Base-by-base conservation (phyloP, 2,113 vertebrate species). In the Phalacrocorax brasilianus region DNA sequence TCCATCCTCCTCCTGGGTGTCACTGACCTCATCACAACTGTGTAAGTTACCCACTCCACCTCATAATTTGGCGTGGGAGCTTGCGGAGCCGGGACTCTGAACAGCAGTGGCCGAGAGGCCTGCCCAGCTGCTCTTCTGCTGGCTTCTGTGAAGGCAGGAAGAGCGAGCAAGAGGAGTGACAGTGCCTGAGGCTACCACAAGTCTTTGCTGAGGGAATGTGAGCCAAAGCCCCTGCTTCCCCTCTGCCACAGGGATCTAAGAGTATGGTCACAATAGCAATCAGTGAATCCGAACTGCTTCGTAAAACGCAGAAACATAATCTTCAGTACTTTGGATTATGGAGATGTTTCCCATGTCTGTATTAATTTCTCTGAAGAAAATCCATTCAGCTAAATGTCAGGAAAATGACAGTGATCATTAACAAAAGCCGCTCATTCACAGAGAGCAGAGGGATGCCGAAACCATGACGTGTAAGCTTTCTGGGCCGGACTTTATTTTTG, bases 291-390 rank as follows among this genome's bases (percentile, higher is more conserved):
- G 8, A 58, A 66, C 38, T 14, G 59, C 82, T 84, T 42, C 58
- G 47, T 33, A 58, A 80, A 80, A 62, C n/a, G 50, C 35, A 45
- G 45, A 79, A 93, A 71, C n/a, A 5, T 33, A 11, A 74, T 74
- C 35, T 75, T 50, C 35, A 47, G 30, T 35, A 8, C 28, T 70
- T 71, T 49, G 22, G 45, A 45, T 42, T 78, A 52, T 32, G 27
- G 38, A 75, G 56, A 24, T 40, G 5, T 79, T 94, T 88, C 50
- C 38, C 1, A 2, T 42, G 20, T 42, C 47, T 52, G 18, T 77
- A 71, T 62, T 88, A 49, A 80, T 83, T 94, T 91, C 68, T 71
- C 65, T 56, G 52, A 62, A 88, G 53, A 52, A 91, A 83, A 14
- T 65, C 55, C 59, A 18, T 85, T 90, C 61, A 55, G 3, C 30